phyloP scores from a whole-genome alignment of 2,113 vertebrate species.

The Ia io region DNA sequence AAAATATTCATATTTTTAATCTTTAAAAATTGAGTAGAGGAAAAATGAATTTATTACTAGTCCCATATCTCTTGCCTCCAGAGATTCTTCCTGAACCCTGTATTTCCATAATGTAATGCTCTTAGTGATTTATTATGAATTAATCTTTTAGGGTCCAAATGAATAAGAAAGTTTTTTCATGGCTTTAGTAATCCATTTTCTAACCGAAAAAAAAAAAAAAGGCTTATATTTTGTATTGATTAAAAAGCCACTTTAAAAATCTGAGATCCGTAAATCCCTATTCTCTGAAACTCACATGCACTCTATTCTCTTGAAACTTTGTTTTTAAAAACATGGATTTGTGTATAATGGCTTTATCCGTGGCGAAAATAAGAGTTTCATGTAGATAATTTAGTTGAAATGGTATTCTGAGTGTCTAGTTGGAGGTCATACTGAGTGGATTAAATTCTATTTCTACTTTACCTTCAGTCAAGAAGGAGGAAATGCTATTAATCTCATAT shows the following conservation, averaged over 20 bases:
- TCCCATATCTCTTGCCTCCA: background rate
- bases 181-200: background rate
- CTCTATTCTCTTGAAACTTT: background rate
- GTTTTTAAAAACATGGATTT: conserved; percentile 30
- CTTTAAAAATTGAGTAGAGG: conserved; percentile 35
- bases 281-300: background rate
- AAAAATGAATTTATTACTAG: conserved; percentile 46
- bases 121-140: conserved; percentile 31
- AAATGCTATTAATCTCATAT: conserved; percentile 20
- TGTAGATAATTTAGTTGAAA: background rate
- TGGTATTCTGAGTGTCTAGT: conserved; percentile 35
- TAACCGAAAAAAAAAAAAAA: background rate
- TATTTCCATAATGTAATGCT: conserved; percentile 3
- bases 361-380: background rate
- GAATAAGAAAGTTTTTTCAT: background rate
- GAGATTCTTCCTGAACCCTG: background rate
- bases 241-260: conserved; percentile 1
- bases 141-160: conserved; percentile 27
- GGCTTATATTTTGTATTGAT: background rate
- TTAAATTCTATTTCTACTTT: conserved; percentile 53
- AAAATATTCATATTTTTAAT: conserved; percentile 54
- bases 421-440: background rate
- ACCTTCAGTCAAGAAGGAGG: conserved; percentile 18
- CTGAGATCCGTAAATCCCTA: background rate
- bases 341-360: background rate